A percentile compares a stretch with the other conserved stretches of the same genome.
Conservation (phyloP, 2,888 invertebrate genomes). For the Andrena marginata region DNA sequence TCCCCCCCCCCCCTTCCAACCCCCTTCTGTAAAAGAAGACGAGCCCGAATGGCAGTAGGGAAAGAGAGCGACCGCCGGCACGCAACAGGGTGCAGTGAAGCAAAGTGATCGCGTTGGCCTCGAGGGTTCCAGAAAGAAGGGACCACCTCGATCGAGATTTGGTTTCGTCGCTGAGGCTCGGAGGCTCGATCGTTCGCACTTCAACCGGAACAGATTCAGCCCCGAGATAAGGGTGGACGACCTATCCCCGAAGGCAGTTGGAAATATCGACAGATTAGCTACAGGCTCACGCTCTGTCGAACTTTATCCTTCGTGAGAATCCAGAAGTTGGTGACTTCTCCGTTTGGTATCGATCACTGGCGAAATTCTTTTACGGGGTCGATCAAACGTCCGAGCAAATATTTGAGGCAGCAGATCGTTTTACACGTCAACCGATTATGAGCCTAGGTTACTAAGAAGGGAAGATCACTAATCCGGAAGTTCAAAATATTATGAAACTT, state of each 20-base stretch:
- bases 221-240: slow-evolving; percentile 54
- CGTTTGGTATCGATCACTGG: neutral
- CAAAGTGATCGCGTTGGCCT: slow-evolving; percentile 57
- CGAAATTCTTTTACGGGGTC: neutral
- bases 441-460: too few relatives aligned
- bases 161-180: slow-evolving; percentile 65
- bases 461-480: too few relatives aligned
- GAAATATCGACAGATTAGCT: slow-evolving; percentile 21
- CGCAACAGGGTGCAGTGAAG: slow-evolving; percentile 53
- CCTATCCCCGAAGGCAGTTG: slow-evolving; percentile 32
- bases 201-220: slow-evolving; percentile 53
- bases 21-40: slow-evolving; percentile 30
- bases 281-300: slow-evolving; percentile 10
- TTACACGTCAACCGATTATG: too few relatives aligned
- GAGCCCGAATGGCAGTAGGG: slow-evolving; percentile 16
- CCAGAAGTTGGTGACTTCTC: neutral
- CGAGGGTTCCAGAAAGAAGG: slow-evolving; percentile 44
- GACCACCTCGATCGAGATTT: slow-evolving; percentile 76
- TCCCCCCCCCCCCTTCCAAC: neutral
- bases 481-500: too few relatives aligned
- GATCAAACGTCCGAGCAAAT: neutral
- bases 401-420: too few relatives aligned
- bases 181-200: slow-evolving; percentile 66
- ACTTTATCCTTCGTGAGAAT: slow-evolving; percentile 4
- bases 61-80: slow-evolving; percentile 47